Conservation (phyloP, 1,140 invertebrate genomes). For the Zaprionus taronus region DNA sequence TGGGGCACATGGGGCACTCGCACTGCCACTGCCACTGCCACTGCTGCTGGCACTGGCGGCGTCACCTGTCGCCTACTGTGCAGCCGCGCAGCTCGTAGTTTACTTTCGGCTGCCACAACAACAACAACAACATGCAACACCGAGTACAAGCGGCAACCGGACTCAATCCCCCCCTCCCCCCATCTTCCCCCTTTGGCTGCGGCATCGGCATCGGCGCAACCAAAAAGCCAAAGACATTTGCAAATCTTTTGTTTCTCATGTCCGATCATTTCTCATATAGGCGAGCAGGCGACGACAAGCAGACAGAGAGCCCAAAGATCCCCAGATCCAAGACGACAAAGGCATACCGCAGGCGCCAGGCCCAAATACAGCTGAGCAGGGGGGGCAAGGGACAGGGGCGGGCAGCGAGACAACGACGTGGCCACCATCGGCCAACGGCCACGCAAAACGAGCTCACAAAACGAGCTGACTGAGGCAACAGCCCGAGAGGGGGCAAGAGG, state of each 20-base stretch:
- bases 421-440: slow-evolving; percentile 39
- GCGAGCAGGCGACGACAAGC: slow-evolving; percentile 64
- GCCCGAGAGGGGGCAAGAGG: too few species aligned
- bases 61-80: slow-evolving; percentile 75
- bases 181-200: neutral
- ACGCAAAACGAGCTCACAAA: slow-evolving; percentile 32
- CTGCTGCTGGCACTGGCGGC: slow-evolving; percentile 34
- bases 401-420: slow-evolving; percentile 43
- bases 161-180: neutral
- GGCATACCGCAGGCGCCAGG: slow-evolving; percentile 84
- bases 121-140: slow-evolving; percentile 11
- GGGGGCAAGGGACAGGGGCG: too few species aligned
- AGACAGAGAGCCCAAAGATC: slow-evolving; percentile 20
- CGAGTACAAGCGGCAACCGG: slow-evolving; percentile 11
- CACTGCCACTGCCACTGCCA: neutral
- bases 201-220: slow-evolving; percentile 48
- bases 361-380: slow-evolving; percentile 52
- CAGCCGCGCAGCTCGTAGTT: slow-evolving; percentile 32
- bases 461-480: neutral
- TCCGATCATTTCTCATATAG: slow-evolving; percentile 84
- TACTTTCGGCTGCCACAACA: slow-evolving; percentile 29
- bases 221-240: slow-evolving; percentile 82
- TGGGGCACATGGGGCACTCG: slow-evolving; percentile 39
- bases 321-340: slow-evolving; percentile 71
- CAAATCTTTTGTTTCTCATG: slow-evolving; percentile 84